Conservation (phyloP, 2,888 invertebrate species). For the Andrena minutula region DNA sequence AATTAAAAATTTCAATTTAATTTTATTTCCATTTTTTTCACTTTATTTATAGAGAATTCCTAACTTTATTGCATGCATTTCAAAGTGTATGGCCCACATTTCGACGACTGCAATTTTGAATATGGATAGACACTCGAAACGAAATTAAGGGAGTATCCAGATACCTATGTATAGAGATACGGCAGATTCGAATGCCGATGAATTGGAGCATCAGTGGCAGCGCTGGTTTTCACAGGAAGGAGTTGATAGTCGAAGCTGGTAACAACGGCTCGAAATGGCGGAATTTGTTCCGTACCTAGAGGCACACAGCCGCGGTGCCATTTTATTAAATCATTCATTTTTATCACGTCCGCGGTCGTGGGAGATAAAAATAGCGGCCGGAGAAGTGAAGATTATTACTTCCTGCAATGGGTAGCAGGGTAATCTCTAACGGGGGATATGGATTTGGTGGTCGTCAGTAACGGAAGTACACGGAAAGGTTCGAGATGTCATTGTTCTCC, state of each 20-base stretch:
- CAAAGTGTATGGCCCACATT: too few relatives aligned
- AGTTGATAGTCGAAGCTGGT: background rate
- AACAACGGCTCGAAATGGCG: background rate
- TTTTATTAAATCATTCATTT: constrained; percentile 11
- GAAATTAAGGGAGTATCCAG: too few relatives aligned
- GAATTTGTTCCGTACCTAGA: background rate
- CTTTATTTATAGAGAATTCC: too few relatives aligned
- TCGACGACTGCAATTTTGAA: too few relatives aligned
- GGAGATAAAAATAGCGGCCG: background rate
- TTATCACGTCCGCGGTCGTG: background rate
- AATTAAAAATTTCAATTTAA: too few relatives aligned
- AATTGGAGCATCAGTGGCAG: too few relatives aligned
- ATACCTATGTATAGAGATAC: too few relatives aligned
- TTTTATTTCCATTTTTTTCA: too few relatives aligned
- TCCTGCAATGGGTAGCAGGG: background rate
- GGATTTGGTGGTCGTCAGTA: constrained; percentile 34
- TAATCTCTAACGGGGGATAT: constrained; percentile 45
- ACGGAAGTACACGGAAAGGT: constrained; percentile 55
- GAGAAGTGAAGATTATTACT: constrained; percentile 10
- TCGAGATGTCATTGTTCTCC: constrained; percentile 77
- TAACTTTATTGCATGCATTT: too few relatives aligned
- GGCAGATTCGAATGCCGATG: too few relatives aligned
- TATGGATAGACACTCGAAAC: too few relatives aligned
- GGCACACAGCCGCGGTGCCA: background rate
- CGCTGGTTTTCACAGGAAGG: background rate